phyloP scores from a whole-genome alignment of 2,888 invertebrate genomes.

The Synanthedon formicaeformis region DNA sequence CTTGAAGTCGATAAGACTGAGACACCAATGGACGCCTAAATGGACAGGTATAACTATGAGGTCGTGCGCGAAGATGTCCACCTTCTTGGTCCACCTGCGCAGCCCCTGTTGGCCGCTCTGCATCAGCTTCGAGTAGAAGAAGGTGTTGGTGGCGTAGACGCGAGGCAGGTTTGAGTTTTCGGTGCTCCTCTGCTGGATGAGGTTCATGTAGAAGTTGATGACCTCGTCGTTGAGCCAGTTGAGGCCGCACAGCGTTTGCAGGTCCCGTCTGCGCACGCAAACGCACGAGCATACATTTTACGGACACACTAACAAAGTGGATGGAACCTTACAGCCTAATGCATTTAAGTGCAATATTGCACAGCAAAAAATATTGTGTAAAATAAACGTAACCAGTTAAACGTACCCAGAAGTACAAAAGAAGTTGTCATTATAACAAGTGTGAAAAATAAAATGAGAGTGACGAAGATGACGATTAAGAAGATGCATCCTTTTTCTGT shows the following conservation, averaged over 20 bases:
- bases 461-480: too few species aligned
- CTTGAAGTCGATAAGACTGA: constrained; percentile 87
- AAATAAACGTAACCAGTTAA: too few species aligned
- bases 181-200: constrained; percentile 83
- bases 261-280: constrained; percentile 80
- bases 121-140: constrained; percentile 90
- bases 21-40: constrained; percentile 95
- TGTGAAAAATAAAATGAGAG: too few species aligned
- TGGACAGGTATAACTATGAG: constrained; percentile 93
- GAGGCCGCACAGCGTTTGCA: constrained; percentile 82
- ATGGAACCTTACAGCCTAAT: too few species aligned
- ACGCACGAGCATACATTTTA: too few species aligned
- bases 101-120: constrained; percentile 84
- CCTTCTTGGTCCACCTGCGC: constrained; percentile 90
- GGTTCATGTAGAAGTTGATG: constrained; percentile 96
- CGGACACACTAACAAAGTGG: too few species aligned
- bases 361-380: too few species aligned
- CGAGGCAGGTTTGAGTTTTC: constrained; percentile 73
- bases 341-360: too few species aligned
- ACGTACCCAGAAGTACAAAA: too few species aligned
- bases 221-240: constrained; percentile 98
- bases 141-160: constrained; percentile 93
- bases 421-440: too few species aligned
- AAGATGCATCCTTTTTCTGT: too few species aligned
- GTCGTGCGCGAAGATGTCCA: constrained; percentile 88